Evolutionary conservation across 2,888 invertebrate species (phyloP).

Genomic region (Siphlonurus alternatus): DNA sequence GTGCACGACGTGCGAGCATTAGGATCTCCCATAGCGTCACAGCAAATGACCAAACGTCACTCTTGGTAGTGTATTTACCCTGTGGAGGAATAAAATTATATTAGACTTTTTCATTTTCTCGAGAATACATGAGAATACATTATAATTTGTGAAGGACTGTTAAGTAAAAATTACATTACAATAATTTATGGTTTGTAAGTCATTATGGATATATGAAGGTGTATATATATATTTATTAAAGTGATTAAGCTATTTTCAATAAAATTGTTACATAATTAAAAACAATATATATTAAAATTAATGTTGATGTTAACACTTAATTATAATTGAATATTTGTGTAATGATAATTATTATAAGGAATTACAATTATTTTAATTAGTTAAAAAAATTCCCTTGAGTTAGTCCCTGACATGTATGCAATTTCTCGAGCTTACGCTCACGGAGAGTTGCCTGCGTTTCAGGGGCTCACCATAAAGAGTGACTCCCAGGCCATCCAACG

Average conservation of each 20-base stretch:
- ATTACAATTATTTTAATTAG: too few relatives aligned
- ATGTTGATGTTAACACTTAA: too few relatives aligned
- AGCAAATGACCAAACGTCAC: conserved; percentile 83
- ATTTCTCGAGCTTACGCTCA: neutral
- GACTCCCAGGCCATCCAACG: conserved; percentile 88
- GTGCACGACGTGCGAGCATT: conserved; percentile 55
- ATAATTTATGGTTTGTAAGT: too few relatives aligned
- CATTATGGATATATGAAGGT: too few relatives aligned
- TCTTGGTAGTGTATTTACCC: conserved; percentile 76
- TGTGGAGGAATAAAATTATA: conserved; percentile 19
- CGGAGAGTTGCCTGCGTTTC: neutral
- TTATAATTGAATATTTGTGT: too few relatives aligned
- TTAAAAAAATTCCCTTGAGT: too few relatives aligned
- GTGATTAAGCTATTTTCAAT: too few relatives aligned
- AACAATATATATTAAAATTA: too few relatives aligned
- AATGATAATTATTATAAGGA: too few relatives aligned
- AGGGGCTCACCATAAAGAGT: conserved; percentile 36
- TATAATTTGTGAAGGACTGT: neutral
- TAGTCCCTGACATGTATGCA: neutral
- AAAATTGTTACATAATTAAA: too few relatives aligned
- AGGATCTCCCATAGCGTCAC: conserved; percentile 78
- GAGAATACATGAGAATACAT: neutral
- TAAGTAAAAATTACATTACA: neutral
- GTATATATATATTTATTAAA: too few relatives aligned
- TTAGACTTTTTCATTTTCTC: too few relatives aligned